A percentile compares a stretch with the other conserved stretches of the same genome.
phyloP scores from a whole-genome alignment of 1,140 invertebrate genomes.

The Drosophila mayri region DNA sequence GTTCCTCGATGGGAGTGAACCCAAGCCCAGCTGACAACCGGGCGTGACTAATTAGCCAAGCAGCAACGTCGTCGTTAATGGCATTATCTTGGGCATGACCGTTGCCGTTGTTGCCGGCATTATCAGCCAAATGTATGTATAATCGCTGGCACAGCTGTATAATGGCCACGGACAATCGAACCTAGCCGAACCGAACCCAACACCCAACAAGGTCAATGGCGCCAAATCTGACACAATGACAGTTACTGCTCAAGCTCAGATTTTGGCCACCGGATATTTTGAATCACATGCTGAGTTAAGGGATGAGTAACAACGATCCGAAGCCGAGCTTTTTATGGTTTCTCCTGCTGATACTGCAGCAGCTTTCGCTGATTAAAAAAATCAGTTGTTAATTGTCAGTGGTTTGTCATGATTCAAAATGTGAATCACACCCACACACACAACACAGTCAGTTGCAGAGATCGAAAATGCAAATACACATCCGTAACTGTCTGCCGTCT shows the following conservation, averaged over 20 bases:
- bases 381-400: slow-evolving; percentile 66
- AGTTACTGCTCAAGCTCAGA: slow-evolving; percentile 25
- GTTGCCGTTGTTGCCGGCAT: slow-evolving; percentile 26
- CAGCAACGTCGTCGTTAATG: slow-evolving; percentile 35
- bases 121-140: slow-evolving; percentile 46
- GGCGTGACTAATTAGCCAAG: slow-evolving; percentile 47
- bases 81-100: slow-evolving; percentile 59
- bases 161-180: slow-evolving; percentile 22
- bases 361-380: slow-evolving; percentile 46
- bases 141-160: slow-evolving; percentile 34
- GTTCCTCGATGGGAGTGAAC: slow-evolving; percentile 9
- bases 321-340: not conserved
- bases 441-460: slow-evolving; percentile 30
- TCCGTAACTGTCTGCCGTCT: not conserved
- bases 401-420: slow-evolving; percentile 49
- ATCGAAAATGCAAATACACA: not conserved
- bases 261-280: slow-evolving; percentile 16
- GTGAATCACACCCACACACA: slow-evolving; percentile 44
- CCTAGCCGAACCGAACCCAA: slow-evolving; percentile 12
- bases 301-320: slow-evolving; percentile 35
- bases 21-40: slow-evolving; percentile 25
- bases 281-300: slow-evolving; percentile 19
- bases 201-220: slow-evolving; percentile 44
- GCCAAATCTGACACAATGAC: slow-evolving; percentile 19
- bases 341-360: slow-evolving; percentile 18